A percentile compares a stretch with the other conserved stretches of the same genome.
Conservation (phyloP, 2,113 vertebrate genomes). For the Phyllostomus discolor region DNA sequence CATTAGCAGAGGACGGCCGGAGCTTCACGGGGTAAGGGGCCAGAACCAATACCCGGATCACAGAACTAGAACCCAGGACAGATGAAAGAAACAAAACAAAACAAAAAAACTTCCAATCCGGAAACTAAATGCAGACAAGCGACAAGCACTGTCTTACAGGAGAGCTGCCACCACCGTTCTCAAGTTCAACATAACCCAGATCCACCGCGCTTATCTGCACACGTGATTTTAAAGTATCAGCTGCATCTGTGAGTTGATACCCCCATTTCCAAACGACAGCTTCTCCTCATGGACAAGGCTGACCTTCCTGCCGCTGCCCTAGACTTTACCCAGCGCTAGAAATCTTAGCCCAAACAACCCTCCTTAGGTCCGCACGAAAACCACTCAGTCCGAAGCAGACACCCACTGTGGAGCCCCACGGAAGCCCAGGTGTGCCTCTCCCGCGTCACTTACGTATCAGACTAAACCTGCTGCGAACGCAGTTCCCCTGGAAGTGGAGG, state of each 20-base stretch:
- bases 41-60: not conserved
- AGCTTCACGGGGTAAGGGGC: not conserved
- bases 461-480: not conserved
- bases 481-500: too few relatives aligned
- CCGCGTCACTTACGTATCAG: not conserved
- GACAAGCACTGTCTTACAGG: rapidly evolving
- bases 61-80: not conserved
- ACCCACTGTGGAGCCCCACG: rapidly evolving
- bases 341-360: not conserved
- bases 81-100: not conserved
- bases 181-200: not conserved
- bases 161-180: rapidly evolving
- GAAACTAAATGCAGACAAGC: not conserved
- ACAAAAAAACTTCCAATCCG: not conserved
- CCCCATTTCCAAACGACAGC: not conserved
- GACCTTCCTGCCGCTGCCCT: not conserved
- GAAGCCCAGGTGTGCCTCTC: rapidly evolving
- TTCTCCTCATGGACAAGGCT: not conserved
- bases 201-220: not conserved
- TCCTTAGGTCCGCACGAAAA: not conserved
- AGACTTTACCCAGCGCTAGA: not conserved
- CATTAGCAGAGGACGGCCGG: not conserved
- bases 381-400: not conserved
- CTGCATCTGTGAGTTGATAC: too few relatives aligned
- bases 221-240: not conserved